Evolutionary conservation across 1,140 invertebrate species (phyloP).

Genomic region (Neotoxoptera formosana): DNA sequence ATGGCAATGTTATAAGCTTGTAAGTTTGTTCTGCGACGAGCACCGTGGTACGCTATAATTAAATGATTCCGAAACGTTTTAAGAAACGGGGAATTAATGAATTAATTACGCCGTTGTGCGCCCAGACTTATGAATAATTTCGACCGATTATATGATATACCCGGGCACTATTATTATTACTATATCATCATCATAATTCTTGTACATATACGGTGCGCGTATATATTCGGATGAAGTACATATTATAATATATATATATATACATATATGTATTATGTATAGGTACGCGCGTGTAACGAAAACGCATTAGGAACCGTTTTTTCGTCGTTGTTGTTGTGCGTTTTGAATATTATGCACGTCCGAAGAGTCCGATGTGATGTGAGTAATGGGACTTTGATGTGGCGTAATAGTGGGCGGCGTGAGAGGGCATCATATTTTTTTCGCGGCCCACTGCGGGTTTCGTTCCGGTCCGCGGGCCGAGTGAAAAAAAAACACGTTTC

Average conservation of each 20-base stretch:
- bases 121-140: neutral
- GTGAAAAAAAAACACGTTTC: neutral
- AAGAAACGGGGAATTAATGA: neutral
- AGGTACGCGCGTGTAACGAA: neutral
- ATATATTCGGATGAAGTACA: neutral
- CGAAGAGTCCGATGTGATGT: neutral
- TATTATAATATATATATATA: too few relatives aligned
- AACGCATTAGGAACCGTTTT: neutral
- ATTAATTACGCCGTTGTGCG: neutral
- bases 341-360: slow-evolving; percentile 11
- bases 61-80: slow-evolving; percentile 16
- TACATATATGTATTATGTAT: too few relatives aligned
- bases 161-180: too few relatives aligned
- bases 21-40: neutral
- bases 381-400: slow-evolving; percentile 1
- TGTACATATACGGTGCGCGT: neutral
- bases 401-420: neutral
- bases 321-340: neutral
- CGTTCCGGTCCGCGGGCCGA: neutral
- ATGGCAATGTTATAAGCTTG: neutral
- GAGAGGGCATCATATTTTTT: neutral
- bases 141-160: neutral
- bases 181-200: neutral
- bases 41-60: neutral
- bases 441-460: neutral